phyloP scores from a whole-genome alignment of 2,888 invertebrate species.

The Resseliella maxima region DNA sequence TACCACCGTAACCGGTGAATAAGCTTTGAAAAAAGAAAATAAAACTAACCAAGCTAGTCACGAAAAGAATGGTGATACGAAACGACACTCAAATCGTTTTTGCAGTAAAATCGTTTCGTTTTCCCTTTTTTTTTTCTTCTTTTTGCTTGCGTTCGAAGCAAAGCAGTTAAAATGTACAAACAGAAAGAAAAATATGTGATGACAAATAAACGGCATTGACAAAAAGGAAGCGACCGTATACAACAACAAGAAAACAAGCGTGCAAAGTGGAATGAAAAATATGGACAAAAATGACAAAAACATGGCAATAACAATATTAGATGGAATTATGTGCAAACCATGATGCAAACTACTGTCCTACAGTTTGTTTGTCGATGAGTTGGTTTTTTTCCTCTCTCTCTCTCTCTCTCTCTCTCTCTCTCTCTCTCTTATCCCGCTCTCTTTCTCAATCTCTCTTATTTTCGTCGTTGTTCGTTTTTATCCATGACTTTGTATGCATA shows the following conservation, averaged over 20 bases:
- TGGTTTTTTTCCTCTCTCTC: too few relatives aligned
- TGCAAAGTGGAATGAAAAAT: background rate
- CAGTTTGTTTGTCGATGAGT: background rate
- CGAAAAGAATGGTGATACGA: background rate
- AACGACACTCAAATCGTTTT: background rate
- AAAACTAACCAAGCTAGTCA: conserved; percentile 35
- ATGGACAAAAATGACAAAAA: conserved; percentile 17
- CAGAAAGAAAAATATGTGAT: background rate
- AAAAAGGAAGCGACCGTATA: background rate
- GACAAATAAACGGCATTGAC: conserved; percentile 43
- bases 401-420: too few relatives aligned
- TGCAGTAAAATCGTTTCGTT: background rate
- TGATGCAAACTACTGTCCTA: conserved; percentile 27
- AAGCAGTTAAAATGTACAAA: background rate
- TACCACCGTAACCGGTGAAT: conserved; percentile 24
- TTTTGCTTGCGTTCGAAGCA: background rate
- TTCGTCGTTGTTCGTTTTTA: too few relatives aligned
- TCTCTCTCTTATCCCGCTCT: too few relatives aligned
- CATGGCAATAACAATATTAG: conserved; percentile 54
- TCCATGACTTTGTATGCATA: conserved; percentile 35
- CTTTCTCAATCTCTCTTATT: too few relatives aligned
- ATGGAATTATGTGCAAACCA: conserved; percentile 41
- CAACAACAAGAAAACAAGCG: background rate
- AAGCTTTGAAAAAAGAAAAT: too few relatives aligned
- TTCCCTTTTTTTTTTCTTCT: too few relatives aligned